Percentiles rank a stretch among this genome's conserved stretches.
Conservation (phyloP, 2,113 vertebrate species). For the Cebus imitator region DNA sequence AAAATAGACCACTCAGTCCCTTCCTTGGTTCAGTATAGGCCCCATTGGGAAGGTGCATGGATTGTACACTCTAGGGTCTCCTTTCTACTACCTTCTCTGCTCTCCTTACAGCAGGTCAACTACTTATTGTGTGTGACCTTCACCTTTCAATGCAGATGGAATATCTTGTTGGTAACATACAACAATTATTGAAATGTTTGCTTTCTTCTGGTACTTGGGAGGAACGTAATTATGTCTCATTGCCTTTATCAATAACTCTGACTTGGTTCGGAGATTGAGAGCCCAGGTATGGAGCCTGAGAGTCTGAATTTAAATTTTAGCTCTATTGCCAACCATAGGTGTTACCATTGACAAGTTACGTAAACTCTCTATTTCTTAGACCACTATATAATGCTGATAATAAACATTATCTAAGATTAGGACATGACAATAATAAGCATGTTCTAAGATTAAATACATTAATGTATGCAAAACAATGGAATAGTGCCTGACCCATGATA, state of each 20-base stretch:
- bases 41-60: accelerated
- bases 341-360: neutral
- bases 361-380: neutral
- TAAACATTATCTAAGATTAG: neutral
- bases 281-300: neutral
- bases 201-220: neutral
- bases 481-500: neutral
- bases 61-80: accelerated
- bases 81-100: neutral
- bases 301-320: neutral
- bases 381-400: neutral
- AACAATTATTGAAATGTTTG: neutral
- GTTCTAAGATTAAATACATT: neutral
- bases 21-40: neutral
- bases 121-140: neutral
- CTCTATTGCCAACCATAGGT: neutral
- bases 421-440: neutral
- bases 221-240: accelerated
- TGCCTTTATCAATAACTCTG: neutral
- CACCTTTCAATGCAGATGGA: neutral
- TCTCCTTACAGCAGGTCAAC: neutral
- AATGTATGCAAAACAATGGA: neutral
- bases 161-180: neutral
- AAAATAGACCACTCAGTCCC: neutral
- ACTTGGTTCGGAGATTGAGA: neutral